Conservation (phyloP, 2,888 invertebrate genomes). For the Chorisops tibialis region DNA sequence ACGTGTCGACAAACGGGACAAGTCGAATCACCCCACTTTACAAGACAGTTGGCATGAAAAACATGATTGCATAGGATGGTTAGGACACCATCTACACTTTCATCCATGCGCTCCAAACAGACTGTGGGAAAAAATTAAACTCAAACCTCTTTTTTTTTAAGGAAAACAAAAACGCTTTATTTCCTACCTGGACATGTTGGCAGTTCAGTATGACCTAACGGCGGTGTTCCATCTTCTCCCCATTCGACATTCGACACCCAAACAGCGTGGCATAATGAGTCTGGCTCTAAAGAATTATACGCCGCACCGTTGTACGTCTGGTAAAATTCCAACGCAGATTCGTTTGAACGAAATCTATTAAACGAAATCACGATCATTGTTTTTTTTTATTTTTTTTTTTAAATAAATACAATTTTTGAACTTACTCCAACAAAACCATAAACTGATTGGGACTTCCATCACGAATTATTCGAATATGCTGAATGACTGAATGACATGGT, state of each 20-base stretch:
- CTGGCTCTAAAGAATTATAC: slow-evolving; percentile 91
- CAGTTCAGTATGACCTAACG: slow-evolving; percentile 84
- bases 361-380: slow-evolving; percentile 38
- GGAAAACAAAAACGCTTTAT: background rate
- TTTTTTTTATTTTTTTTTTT: slow-evolving; percentile 42
- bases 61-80: slow-evolving; percentile 98
- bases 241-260: slow-evolving; percentile 94
- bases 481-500: slow-evolving; percentile 85
- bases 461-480: slow-evolving; percentile 86
- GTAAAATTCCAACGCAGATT: slow-evolving; percentile 88
- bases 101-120: slow-evolving; percentile 90
- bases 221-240: slow-evolving; percentile 68
- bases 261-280: slow-evolving; percentile 86
- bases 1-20: slow-evolving; percentile 93
- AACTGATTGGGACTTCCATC: slow-evolving; percentile 94
- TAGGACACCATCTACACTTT: slow-evolving; percentile 94
- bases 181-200: slow-evolving; percentile 87
- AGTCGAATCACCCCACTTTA: slow-evolving; percentile 95
- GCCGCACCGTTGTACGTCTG: slow-evolving; percentile 87
- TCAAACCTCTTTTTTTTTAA: too few species aligned
- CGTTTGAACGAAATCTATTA: slow-evolving; percentile 64
- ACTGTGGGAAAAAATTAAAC: slow-evolving; percentile 34
- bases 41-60: slow-evolving; percentile 92
- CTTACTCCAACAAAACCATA: slow-evolving; percentile 90
- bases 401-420: slow-evolving; percentile 28